Conservation (phyloP, 2,888 invertebrate species). For the Drosophila percnosoma region DNA sequence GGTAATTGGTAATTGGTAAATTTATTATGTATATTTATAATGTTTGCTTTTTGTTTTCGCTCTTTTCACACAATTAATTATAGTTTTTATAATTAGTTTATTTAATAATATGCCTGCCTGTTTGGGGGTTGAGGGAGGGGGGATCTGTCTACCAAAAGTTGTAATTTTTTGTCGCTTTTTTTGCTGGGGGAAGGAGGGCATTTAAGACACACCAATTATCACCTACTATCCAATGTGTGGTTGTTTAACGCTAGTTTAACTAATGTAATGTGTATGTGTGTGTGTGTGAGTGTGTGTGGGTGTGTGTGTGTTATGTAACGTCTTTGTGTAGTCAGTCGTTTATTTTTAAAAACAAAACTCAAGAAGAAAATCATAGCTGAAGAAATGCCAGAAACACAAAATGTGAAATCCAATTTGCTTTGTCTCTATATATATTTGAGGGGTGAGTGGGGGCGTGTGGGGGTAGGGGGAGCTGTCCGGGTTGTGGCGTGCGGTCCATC, state of each 20-base stretch:
- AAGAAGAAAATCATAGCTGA: not conserved
- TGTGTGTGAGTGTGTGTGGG: constrained; percentile 19
- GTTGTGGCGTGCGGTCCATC: constrained; percentile 71
- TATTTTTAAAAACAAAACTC: constrained; percentile 27
- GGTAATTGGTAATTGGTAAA: constrained; percentile 48
- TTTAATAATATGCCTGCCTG: constrained; percentile 60
- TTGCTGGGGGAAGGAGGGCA: constrained; percentile 30
- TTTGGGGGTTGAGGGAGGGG: constrained; percentile 7
- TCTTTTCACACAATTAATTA: constrained; percentile 55
- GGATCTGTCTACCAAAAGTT: constrained; percentile 32
- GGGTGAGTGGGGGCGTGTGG: not conserved
- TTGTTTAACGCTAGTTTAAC: constrained; percentile 63
- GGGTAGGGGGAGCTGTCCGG: constrained; percentile 54
- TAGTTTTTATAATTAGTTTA: constrained; percentile 53
- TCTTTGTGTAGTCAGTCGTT: constrained; percentile 71
- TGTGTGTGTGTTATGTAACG: constrained; percentile 38
- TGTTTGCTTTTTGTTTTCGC: constrained; percentile 21
- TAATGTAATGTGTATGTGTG: constrained; percentile 57
- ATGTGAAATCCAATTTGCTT: constrained; percentile 44
- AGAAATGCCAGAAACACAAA: constrained; percentile 33
- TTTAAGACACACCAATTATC: constrained; percentile 79
- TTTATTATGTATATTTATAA: constrained; percentile 57
- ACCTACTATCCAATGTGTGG: constrained; percentile 75
- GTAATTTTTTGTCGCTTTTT: not conserved
- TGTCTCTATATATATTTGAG: constrained; percentile 29